Evolutionary conservation across 30 jellyfish, hydroid and myxozoan species (phyloP), one percentile per base, ranked within the genome.

Genomic region (Haliclystus octoradiatus): DNA sequence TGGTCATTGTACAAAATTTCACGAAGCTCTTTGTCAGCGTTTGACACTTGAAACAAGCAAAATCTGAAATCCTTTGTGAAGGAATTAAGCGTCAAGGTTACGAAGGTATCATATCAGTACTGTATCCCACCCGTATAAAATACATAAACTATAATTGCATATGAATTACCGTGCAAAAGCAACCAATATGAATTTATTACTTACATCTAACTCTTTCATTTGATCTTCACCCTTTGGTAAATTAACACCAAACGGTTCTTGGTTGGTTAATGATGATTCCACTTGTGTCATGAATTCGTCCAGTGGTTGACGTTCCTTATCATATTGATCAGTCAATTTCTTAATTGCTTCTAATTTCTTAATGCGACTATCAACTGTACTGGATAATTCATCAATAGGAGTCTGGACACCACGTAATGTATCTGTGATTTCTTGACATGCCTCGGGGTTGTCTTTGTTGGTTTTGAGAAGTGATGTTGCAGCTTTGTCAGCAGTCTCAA

Each of bases 401-500:
- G 72, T 62, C 32, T 92, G 53, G 47, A 77, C 94, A 30, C 88
- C 52, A 66, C 57, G 71, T 50, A 89, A 78, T 26, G 77, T 77
- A 14, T 84, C 83, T 26, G 75, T 79, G 50, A 89, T 81, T 66
- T 81, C 63, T 2, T 88, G 74, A 68, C 94, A 89, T 2, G 89
- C 74, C 13, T 49, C 82, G 0, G 98, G 94, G 40, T 72, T 77
- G 31, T 77, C 83, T 35, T 75, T 65, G 78, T 82, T 89, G 52
- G 81, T 71, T 28, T 82, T 94, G 2, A 81, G 68, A 32, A 89
- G 93, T 52, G 47, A 64, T 52, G 88, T 74, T 23, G 95, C 95
- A 2, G 88, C n/a, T 50, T 73, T 73, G 35, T 89, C 92, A 2
- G 98, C 98, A 1, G 81, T 60, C 40, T 75, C 91, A 40, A 89